These are phyloP conservation scores for Pelvicachromis taeniatus DNA, from an alignment of 2,113 vertebrate species.

Conservation along the genomic window DNA sequence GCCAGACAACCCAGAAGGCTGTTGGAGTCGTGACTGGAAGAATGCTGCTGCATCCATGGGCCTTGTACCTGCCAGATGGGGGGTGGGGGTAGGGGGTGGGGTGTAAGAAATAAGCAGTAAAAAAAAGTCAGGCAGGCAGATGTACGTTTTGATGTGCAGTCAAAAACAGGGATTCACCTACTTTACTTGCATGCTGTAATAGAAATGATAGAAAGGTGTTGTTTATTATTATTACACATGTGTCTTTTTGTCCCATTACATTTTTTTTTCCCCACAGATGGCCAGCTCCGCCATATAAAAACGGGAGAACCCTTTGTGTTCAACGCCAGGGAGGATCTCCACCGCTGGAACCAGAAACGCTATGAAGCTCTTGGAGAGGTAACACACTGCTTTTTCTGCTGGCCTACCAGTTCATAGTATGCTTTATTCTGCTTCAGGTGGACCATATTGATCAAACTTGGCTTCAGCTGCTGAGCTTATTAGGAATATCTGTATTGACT, in stretches of 20 bases:
- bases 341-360: constrained; percentile 98
- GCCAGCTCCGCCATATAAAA: constrained; percentile 83
- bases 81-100: background rate
- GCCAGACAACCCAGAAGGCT: constrained; percentile 72
- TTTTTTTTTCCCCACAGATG: constrained; percentile 35
- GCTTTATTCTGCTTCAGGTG: background rate
- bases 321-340: constrained; percentile 93
- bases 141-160: background rate
- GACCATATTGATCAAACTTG: background rate
- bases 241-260: background rate
- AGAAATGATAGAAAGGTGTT: background rate
- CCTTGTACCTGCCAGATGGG: constrained; percentile 65
- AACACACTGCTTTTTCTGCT: constrained; percentile 20
- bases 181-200: background rate
- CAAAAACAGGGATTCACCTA: background rate
- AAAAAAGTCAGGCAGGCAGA: background rate
- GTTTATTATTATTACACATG: background rate
- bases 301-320: constrained; percentile 94
- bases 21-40: constrained; percentile 59
- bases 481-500: background rate
- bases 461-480: background rate
- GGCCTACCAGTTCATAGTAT: background rate
- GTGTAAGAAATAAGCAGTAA: background rate
- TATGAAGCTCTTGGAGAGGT: constrained; percentile 99
- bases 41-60: constrained; percentile 43